Evolutionary conservation across 2,113 vertebrate species (phyloP).

Genomic region (Pterophyllum scalare): DNA sequence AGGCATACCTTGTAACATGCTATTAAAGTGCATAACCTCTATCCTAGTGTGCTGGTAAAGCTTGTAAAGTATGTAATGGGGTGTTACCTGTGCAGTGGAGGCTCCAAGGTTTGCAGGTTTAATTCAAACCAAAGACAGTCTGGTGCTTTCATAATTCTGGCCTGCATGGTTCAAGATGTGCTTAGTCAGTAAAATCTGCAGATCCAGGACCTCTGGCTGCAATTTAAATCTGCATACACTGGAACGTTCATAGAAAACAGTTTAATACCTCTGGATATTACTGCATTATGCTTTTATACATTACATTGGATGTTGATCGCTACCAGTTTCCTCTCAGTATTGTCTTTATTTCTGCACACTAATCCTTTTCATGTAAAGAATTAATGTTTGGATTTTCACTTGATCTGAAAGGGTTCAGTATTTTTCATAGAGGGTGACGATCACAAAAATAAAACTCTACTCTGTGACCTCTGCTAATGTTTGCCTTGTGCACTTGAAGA

Average conservation of each 20-base stretch:
- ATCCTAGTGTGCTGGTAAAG: not conserved
- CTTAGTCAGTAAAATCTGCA: not conserved
- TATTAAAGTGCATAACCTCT: not conserved
- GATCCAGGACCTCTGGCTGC: not conserved
- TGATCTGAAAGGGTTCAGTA: not conserved
- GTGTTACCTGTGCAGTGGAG: not conserved
- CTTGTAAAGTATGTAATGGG: not conserved
- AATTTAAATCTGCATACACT: not conserved
- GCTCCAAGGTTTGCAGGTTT: not conserved
- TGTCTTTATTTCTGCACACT: not conserved
- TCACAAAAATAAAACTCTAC: not conserved
- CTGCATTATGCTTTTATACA: not conserved
- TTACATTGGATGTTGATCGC: not conserved
- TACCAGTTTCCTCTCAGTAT: fast-evolving
- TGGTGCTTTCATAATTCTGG: not conserved
- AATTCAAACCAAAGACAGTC: not conserved
- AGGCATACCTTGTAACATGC: not conserved
- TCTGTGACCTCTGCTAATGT: not conserved
- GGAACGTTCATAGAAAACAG: not conserved
- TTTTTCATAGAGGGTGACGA: not conserved
- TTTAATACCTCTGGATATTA: not conserved
- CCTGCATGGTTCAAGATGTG: not conserved
- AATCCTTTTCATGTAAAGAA: not conserved
- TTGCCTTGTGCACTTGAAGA: not conserved
- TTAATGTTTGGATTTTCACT: not conserved